These are phyloP conservation scores for Formicarius rufipectus DNA, from an alignment of 2,113 vertebrate species.

Conservation along the genomic window DNA sequence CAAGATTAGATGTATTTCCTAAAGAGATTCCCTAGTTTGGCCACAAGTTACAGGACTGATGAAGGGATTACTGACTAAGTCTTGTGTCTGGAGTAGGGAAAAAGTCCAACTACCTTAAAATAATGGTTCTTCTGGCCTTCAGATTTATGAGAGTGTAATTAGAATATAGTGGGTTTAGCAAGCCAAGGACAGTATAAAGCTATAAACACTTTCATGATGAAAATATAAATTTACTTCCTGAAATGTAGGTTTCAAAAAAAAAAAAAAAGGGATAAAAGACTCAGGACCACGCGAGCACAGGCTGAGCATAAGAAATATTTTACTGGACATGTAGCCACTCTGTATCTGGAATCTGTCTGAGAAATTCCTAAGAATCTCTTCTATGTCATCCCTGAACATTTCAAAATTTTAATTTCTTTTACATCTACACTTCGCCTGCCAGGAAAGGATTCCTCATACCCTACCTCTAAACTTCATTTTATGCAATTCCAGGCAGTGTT, in stretches of 20 bases:
- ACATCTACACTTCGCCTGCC: neutral
- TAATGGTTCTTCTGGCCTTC: neutral
- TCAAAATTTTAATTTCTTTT: neutral
- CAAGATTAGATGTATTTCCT: conserved; percentile 50
- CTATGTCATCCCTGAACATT: neutral
- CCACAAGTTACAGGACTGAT: neutral
- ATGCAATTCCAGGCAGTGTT: neutral
- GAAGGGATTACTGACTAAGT: neutral
- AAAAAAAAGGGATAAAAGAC: neutral
- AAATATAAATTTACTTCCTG: neutral
- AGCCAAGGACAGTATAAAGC: neutral
- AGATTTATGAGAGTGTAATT: neutral
- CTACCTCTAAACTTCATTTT: neutral
- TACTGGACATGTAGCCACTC: neutral
- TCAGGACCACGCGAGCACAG: neutral
- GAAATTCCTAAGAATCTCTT: neutral
- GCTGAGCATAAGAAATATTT: neutral
- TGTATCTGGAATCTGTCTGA: neutral
- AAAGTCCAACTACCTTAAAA: neutral
- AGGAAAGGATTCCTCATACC: neutral
- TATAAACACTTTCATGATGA: neutral
- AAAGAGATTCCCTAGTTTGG: neutral
- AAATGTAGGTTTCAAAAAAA: neutral
- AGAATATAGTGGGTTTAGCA: neutral
- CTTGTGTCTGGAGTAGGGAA: neutral